Evolutionary conservation across 2,888 invertebrate species (phyloP), one percentile per base, ranked within the genome.

Genomic region (Alviniconcha strummeri): DNA sequence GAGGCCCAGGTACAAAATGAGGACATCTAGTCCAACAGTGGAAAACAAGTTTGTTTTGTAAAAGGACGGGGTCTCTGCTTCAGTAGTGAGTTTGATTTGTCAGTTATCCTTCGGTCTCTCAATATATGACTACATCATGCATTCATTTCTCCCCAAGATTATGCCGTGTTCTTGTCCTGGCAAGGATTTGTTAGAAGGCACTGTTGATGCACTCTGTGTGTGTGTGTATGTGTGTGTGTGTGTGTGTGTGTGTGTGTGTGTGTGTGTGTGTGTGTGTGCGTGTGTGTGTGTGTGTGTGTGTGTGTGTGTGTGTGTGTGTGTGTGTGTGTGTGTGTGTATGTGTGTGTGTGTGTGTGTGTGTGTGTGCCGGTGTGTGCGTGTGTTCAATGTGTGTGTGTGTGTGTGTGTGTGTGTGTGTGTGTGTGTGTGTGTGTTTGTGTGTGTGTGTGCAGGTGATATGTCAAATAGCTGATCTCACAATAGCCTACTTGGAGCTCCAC

Each of bases 381-480:
- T 67, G 67, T 67, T 5, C n/a, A 3, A 17, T 7, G 64, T 64
- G 67, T 67, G 67, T 67, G 67, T 67, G 67, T 67, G 67, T 67
- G 67, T 67, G 67, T 67, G 67, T 67, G 67, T 67, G 67, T 67
- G 67, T 67, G 67, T 67, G 9, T 67, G 67, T 67, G 67, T 67
- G 67, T 67, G 67, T 67, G 67, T 67, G 67, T 67, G 67, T 67
- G 67, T 67, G 67, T 67, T 6, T 67, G 67, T 67, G 67, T 67
- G 13, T 67, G 67, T 67, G 67, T 67, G 67, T 67, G 67, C n/a
- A 19, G 19, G 19, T n/a, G n/a, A 69, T 17, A 69, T 4, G 71
- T 19, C 36, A 1, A 1, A 36, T 36, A 36, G 36, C 36, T 36
- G 36, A 36, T 36, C 36, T 36, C 3, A 36, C 36, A 36, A 36